Conservation (phyloP, 2,797 vertebrate species). For the Sardinella longiceps region DNA sequence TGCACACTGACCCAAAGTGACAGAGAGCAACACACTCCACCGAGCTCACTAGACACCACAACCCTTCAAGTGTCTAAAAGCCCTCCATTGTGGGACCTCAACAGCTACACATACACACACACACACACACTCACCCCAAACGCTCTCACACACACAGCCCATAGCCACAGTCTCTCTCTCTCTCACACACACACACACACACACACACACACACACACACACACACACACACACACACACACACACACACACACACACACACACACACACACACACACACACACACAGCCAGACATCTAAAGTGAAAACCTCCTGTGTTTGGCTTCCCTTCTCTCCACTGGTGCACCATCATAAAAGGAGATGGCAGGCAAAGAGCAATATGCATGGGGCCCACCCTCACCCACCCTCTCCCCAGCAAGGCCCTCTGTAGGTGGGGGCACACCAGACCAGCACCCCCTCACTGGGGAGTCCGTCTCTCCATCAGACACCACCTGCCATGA, state of each 20-base stretch:
- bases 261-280: neutral
- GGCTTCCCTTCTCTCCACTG: neutral
- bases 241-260: neutral
- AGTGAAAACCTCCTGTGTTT: neutral
- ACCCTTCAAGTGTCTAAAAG: neutral
- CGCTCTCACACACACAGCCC: neutral
- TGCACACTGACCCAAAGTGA: neutral
- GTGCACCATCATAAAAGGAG: neutral
- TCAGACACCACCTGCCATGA: neutral
- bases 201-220: neutral
- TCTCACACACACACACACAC: neutral
- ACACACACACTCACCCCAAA: neutral
- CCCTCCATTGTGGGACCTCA: neutral
- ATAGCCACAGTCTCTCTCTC: too few relatives aligned
- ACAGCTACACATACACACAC: neutral
- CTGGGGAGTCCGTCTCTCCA: neutral
- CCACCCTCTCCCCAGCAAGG: neutral
- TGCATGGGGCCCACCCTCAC: neutral
- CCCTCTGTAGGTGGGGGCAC: neutral
- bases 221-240: neutral
- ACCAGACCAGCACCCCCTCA: neutral
- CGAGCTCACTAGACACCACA: neutral
- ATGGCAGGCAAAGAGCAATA: neutral
- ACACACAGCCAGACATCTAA: neutral
- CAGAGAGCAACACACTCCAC: neutral